Conservation (phyloP, 2,888 invertebrate genomes). For the Cantharis nigra region DNA sequence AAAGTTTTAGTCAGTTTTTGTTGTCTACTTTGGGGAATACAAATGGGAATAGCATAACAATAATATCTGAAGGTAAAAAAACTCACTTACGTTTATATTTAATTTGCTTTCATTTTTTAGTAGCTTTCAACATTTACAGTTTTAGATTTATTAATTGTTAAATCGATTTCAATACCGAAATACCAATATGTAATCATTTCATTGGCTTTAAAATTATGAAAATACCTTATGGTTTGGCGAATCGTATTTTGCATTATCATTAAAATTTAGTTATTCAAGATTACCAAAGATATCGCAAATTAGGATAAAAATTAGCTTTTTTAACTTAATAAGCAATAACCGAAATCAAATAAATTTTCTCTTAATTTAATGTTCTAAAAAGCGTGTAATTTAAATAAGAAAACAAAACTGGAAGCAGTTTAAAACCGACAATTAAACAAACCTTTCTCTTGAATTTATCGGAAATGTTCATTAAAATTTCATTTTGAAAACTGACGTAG, state of each 20-base stretch:
- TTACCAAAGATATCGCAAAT: background rate
- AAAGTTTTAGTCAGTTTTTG: slow-evolving; percentile 43
- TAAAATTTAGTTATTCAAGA: background rate
- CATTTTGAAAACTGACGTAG: slow-evolving; percentile 17
- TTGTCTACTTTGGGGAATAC: slow-evolving; percentile 31
- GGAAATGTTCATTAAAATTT: slow-evolving; percentile 20
- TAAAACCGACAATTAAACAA: slow-evolving; percentile 7
- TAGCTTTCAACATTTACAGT: background rate
- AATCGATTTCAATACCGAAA: background rate
- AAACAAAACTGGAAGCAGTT: slow-evolving; percentile 10
- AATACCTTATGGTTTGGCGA: background rate
- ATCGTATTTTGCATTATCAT: background rate
- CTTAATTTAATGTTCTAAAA: background rate
- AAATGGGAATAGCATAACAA: slow-evolving; percentile 29
- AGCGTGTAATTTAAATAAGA: slow-evolving; percentile 13
- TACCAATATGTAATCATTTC: background rate
- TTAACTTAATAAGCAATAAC: background rate
- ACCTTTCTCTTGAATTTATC: slow-evolving; percentile 8
- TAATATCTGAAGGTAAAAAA: slow-evolving; percentile 13
- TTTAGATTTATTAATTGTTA: background rate
- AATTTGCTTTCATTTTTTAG: background rate
- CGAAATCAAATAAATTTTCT: background rate
- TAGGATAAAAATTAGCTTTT: background rate
- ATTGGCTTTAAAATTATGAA: background rate
- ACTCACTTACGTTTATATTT: background rate